These are phyloP conservation scores for Bombus picipes DNA, from an alignment of 1,140 invertebrate species.

Conservation along the genomic window DNA sequence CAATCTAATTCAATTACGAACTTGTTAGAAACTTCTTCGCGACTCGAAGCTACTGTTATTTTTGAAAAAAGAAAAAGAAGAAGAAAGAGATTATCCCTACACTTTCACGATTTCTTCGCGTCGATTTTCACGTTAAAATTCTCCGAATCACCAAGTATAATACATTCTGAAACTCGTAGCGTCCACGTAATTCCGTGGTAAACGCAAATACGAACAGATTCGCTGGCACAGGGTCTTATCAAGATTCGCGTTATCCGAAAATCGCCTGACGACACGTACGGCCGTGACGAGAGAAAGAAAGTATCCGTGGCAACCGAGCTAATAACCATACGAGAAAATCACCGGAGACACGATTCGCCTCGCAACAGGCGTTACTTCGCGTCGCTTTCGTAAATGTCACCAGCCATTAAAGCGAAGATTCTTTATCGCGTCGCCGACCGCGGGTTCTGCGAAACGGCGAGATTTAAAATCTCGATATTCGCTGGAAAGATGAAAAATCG, in stretches of 20 bases:
- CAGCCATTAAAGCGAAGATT: constrained; percentile 43
- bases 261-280: constrained; percentile 31
- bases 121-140: constrained; percentile 3
- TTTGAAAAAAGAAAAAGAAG: neutral
- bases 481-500: constrained; percentile 5
- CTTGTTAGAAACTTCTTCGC: neutral
- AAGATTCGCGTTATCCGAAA: constrained; percentile 52
- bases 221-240: constrained; percentile 28
- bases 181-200: neutral
- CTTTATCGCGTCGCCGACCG: constrained; percentile 19
- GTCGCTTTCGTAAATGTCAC: constrained; percentile 48
- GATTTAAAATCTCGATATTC: constrained; percentile 15
- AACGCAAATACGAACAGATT: constrained; percentile 19
- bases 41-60: too few relatives aligned
- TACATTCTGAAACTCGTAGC: neutral
- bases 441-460: neutral
- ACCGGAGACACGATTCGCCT: constrained; percentile 28
- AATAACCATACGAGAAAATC: constrained; percentile 45
- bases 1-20: neutral
- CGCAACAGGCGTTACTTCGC: constrained; percentile 17
- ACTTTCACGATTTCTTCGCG: neutral
- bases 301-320: constrained; percentile 33
- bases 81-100: too few relatives aligned
- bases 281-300: constrained; percentile 30
- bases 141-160: too few relatives aligned